A percentile compares a stretch with the other conserved stretches of the same genome.
Evolutionary conservation across 2,113 vertebrate species (phyloP).

Genomic region (Microcebus murinus): DNA sequence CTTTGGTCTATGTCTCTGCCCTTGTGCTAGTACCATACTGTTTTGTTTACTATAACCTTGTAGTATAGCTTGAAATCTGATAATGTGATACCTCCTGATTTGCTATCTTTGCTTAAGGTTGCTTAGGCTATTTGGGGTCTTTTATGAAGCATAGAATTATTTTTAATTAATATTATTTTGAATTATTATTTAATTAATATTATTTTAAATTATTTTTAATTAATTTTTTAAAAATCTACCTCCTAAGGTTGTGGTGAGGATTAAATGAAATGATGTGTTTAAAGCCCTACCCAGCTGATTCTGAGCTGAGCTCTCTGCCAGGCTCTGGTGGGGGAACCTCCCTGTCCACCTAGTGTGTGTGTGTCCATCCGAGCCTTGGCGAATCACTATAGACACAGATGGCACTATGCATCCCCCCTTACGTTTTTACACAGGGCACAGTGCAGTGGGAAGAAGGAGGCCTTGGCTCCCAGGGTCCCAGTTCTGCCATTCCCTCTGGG

Average conservation of each 20-base stretch:
- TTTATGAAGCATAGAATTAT: no score
- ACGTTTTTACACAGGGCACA: neutral
- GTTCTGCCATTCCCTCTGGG: neutral
- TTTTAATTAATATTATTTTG: no score
- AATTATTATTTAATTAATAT: no score
- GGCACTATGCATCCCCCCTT: neutral
- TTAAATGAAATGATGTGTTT: neutral
- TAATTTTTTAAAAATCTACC: neutral
- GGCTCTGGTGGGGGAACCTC: neutral
- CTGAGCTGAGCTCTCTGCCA: neutral
- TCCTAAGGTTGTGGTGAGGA: neutral
- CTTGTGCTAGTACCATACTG: no score
- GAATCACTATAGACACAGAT: neutral
- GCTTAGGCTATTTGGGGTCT: no score
- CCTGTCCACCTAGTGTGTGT: accelerated
- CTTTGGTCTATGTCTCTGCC: no score
- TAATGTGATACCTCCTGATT: no score
- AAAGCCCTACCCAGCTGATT: neutral
- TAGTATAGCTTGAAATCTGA: no score
- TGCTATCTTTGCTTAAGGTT: no score
- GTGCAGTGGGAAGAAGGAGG: neutral
- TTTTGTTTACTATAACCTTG: no score
- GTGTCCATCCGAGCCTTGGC: neutral
- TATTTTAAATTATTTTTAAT: no score
- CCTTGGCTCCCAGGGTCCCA: neutral